These are phyloP conservation scores for Phasianus colchicus DNA, from an alignment of 2,113 vertebrate species.

Conservation along the genomic window DNA sequence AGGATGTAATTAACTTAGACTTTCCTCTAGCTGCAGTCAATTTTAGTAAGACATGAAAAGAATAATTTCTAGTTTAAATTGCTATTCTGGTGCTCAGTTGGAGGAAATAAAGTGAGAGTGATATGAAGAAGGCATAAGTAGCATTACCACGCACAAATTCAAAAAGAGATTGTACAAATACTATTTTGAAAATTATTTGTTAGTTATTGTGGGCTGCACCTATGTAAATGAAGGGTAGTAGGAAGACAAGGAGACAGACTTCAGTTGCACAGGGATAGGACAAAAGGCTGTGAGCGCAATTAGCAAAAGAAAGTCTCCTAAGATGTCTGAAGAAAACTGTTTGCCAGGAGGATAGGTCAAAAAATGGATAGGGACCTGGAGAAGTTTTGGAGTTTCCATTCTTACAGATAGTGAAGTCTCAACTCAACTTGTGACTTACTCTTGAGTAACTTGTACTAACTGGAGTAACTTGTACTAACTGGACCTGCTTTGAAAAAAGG, in stretches of 20 bases:
- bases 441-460: background rate
- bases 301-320: background rate
- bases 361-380: background rate
- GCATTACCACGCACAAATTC: background rate
- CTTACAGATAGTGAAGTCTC: background rate
- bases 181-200: background rate
- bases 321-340: background rate
- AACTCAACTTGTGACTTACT: background rate
- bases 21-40: background rate
- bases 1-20: slow-evolving; percentile 40
- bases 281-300: background rate
- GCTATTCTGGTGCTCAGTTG: background rate
- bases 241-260: background rate
- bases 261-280: background rate
- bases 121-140: background rate
- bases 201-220: background rate
- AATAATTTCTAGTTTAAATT: background rate
- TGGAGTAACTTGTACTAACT: background rate
- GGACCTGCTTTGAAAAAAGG: background rate
- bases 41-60: background rate
- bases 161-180: background rate
- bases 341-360: background rate
- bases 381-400: background rate
- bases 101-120: background rate
- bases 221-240: background rate